Conservation (phyloP, 2,888 invertebrate genomes). For the Stenotaenia linearis region DNA sequence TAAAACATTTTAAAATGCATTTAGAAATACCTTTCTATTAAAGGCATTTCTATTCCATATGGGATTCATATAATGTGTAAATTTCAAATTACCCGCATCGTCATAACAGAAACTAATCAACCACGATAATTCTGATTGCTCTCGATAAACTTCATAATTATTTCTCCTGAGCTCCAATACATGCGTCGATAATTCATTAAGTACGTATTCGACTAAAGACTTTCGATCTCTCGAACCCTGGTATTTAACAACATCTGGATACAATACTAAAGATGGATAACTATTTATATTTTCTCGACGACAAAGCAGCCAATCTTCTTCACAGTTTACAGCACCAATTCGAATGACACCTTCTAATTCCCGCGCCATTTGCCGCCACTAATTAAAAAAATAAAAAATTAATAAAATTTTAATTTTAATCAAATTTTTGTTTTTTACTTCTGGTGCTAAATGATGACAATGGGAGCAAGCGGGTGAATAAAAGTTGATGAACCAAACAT, state of each 20-base stretch:
- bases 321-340: constrained; percentile 81
- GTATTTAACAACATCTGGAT: constrained; percentile 56
- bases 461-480: constrained; percentile 82
- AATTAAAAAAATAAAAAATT: neutral
- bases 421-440: constrained; percentile 48
- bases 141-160: constrained; percentile 46
- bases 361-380: constrained; percentile 71
- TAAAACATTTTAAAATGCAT: no score
- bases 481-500: constrained; percentile 79
- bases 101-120: constrained; percentile 57
- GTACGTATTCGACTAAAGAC: constrained; percentile 58
- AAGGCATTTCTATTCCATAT: no score
- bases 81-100: constrained; percentile 47
- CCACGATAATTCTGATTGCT: constrained; percentile 50
- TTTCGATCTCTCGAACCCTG: constrained; percentile 57
- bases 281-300: constrained; percentile 64
- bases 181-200: constrained; percentile 54
- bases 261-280: constrained; percentile 72
- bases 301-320: constrained; percentile 74
- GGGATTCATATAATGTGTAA: no score
- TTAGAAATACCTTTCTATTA: no score
- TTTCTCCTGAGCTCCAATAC: constrained; percentile 48
- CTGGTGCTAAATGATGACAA: constrained; percentile 73
- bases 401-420: neutral
- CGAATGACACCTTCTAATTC: constrained; percentile 71